These are phyloP conservation scores for Laticauda colubrina DNA, from an alignment of 2,113 vertebrate genomes.

Conservation along the genomic window DNA sequence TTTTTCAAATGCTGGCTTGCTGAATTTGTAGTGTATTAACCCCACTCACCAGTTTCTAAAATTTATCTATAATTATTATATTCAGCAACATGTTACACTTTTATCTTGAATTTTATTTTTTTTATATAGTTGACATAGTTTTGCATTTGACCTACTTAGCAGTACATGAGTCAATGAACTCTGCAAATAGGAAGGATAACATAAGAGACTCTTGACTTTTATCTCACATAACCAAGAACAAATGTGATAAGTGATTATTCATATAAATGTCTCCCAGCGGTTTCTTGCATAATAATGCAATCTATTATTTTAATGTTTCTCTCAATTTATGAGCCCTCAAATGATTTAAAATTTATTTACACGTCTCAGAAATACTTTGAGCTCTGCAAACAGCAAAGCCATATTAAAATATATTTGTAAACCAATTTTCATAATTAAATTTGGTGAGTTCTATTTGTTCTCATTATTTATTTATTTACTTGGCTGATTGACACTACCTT, in stretches of 20 bases:
- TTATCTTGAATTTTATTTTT: background rate
- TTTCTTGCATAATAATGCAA: background rate
- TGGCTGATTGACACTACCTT: background rate
- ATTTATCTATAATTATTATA: background rate
- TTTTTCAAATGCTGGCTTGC: background rate
- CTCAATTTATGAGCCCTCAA: background rate
- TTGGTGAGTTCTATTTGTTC: background rate
- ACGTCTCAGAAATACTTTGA: background rate
- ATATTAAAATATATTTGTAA: background rate
- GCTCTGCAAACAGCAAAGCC: background rate
- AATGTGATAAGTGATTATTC: background rate
- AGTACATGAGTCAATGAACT: background rate
- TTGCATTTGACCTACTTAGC: background rate
- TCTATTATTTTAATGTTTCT: constrained; percentile 2
- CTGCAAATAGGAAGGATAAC: background rate
- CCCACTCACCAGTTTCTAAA: constrained; percentile 8
- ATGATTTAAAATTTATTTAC: background rate
- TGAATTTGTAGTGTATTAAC: background rate
- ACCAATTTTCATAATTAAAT: background rate
- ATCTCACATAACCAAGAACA: background rate
- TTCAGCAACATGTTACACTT: background rate
- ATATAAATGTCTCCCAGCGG: background rate
- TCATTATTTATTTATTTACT: background rate
- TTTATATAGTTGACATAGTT: background rate
- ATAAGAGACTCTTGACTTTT: background rate